These are phyloP conservation scores for Drosophila pallidifrons DNA, from an alignment of 1,140 invertebrate species.

Conservation along the genomic window DNA sequence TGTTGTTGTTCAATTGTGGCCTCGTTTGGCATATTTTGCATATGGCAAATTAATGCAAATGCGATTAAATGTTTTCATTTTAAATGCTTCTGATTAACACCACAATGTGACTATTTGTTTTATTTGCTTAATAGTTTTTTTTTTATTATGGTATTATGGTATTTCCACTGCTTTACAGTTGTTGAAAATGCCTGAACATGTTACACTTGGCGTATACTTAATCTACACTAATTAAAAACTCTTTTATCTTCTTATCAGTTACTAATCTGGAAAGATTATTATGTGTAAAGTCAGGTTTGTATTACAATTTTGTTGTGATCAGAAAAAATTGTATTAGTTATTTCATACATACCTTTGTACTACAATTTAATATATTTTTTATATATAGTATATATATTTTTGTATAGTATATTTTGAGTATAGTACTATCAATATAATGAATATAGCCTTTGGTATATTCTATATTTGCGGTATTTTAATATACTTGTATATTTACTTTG, in stretches of 20 bases:
- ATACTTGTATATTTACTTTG: no score
- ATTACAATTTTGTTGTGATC: no score
- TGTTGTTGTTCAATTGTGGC: constrained; percentile 13
- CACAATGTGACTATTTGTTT: constrained; percentile 52
- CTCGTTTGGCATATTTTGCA: constrained; percentile 33
- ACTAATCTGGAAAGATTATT: no score
- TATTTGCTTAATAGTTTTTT: constrained; percentile 18
- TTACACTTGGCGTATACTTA: constrained; percentile 34
- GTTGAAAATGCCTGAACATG: background rate
- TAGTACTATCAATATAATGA: no score
- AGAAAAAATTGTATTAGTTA: no score
- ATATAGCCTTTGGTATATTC: no score
- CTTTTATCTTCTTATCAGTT: background rate
- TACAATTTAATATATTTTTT: no score
- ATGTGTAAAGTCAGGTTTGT: no score
- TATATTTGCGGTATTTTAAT: no score
- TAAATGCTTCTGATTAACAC: constrained; percentile 48
- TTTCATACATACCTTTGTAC: no score
- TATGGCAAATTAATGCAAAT: constrained; percentile 68
- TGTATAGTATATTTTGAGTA: no score
- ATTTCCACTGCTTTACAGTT: constrained; percentile 6
- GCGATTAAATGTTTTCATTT: constrained; percentile 73
- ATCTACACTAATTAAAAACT: constrained; percentile 18
- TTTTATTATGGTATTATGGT: constrained; percentile 8
- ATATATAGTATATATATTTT: no score